Evolutionary conservation across 2,113 vertebrate genomes (phyloP).

Genomic region (Lagenorhynchus albirostris): DNA sequence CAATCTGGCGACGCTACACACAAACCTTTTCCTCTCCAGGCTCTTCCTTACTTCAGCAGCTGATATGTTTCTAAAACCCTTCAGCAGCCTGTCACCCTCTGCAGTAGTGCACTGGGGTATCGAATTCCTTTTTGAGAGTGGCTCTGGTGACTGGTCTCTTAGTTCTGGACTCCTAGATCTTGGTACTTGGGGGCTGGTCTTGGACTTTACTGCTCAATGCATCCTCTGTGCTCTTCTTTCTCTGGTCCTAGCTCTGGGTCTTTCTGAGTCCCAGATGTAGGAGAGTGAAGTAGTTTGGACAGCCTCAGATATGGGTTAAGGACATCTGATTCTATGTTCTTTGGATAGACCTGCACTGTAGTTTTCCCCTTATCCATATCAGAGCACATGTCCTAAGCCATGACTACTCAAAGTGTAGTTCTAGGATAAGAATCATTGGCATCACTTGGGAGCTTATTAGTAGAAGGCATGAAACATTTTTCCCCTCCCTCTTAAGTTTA

Average conservation of each 20-base stretch:
- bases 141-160: neutral
- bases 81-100: neutral
- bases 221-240: neutral
- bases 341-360: neutral
- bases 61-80: neutral
- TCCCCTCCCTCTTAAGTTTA: neutral
- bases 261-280: neutral
- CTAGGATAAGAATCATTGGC: neutral
- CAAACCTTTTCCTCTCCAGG: neutral
- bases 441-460: neutral
- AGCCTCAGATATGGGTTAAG: no score
- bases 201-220: neutral
- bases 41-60: neutral
- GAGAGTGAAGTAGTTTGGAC: neutral
- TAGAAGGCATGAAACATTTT: neutral
- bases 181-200: neutral
- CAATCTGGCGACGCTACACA: neutral
- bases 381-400: neutral
- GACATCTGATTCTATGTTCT: neutral
- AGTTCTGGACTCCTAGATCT: neutral
- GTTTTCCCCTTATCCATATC: neutral
- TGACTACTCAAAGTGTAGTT: neutral
- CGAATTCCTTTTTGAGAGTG: neutral
- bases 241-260: neutral
- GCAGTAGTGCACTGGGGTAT: no score